Base-by-base conservation (phyloP, 2,797 vertebrate species). In the Petrocephalus schoutedeni region DNA sequence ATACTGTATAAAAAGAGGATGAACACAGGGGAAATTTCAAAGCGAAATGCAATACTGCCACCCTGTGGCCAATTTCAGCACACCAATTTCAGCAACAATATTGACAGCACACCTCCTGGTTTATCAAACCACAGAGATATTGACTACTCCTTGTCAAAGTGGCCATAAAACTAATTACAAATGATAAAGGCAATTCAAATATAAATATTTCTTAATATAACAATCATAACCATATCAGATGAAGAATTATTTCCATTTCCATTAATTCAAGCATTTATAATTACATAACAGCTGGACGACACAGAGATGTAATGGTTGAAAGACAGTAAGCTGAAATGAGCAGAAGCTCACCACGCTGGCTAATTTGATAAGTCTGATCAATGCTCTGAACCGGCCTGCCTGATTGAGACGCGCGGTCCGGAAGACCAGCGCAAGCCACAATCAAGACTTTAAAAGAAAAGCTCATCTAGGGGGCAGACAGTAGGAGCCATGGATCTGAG, bases 31-130 rank as follows among this genome's bases (percentile, higher is more conserved):
- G 7, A 80, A 49, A 49, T n/a, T 9, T 16, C 32, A 36, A 71
- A 16, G 5, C 28, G 16, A 14, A 45, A 77, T 45, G 41, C 74
- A 7, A 10, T 51, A 82, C 84, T 86, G 53, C 85, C 85, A 80
- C 28, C 67, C 58, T 57, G 41, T 89, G 85, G 67, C 8, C 36
- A 80, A 80, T 80, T 49, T 80, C 16, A n/a, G n/a, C n/a, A n/a
- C n/a, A n/a, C n/a, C n/a, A n/a, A n/a, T n/a, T n/a, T n/a, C n/a
- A n/a, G n/a, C n/a, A n/a, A n/a, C n/a, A 36, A 49, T 49, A 45
- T 3, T 61, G 16, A 61, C 32, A 28, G 82, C 16, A 14, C 10
- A 57, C 51, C 53, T 86, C n/a, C 6, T 10, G 19, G 8, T 71
- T 36, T 49, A 80, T 41, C 74, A n/a, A 12, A 49, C 28, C 19